Percentiles rank a stretch among this genome's conserved stretches.
Evolutionary conservation across 2,888 invertebrate genomes (phyloP).

Genomic region (Drosophila meridiana): DNA sequence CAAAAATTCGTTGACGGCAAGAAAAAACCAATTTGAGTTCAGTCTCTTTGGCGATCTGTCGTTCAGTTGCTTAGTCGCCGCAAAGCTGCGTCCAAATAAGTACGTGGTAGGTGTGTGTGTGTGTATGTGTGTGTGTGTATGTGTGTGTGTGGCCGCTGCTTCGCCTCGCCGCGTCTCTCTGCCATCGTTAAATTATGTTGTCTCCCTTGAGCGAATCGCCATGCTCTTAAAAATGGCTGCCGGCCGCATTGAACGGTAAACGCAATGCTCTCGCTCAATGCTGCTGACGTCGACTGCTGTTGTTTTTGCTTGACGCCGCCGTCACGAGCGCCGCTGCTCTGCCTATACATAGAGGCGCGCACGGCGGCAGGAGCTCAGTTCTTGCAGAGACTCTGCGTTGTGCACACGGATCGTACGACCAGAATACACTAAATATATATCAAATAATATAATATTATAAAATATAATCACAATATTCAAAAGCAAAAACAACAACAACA

Average conservation of each 20-base stretch:
- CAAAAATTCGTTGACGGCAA: constrained; percentile 34
- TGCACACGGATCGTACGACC: constrained; percentile 55
- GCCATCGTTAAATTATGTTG: constrained; percentile 14
- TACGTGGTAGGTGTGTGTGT: constrained; percentile 6
- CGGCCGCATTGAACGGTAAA: constrained; percentile 38
- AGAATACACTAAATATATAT: constrained; percentile 8
- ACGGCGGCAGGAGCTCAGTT: constrained; percentile 72
- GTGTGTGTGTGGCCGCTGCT: not conserved
- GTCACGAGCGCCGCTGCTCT: constrained; percentile 27
- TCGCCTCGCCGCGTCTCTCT: not conserved
- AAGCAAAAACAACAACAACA: constrained; percentile 10
- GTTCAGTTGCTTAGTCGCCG: constrained; percentile 26
- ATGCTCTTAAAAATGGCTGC: constrained; percentile 50
- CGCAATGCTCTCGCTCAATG: constrained; percentile 26
- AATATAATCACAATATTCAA: constrained; percentile 1
- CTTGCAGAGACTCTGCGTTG: constrained; percentile 75
- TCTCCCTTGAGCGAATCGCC: constrained; percentile 35
- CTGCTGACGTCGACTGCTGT: constrained; percentile 19
- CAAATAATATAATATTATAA: not conserved
- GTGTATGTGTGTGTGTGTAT: not conserved
- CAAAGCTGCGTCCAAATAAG: constrained; percentile 38
- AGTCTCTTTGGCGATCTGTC: constrained; percentile 19
- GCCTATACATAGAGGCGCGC: constrained; percentile 76
- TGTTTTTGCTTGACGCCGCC: constrained; percentile 11
- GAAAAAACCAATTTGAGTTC: constrained; percentile 16